phyloP scores from a whole-genome alignment of 1,140 invertebrate genomes.

The Globodera rostochiensis region DNA sequence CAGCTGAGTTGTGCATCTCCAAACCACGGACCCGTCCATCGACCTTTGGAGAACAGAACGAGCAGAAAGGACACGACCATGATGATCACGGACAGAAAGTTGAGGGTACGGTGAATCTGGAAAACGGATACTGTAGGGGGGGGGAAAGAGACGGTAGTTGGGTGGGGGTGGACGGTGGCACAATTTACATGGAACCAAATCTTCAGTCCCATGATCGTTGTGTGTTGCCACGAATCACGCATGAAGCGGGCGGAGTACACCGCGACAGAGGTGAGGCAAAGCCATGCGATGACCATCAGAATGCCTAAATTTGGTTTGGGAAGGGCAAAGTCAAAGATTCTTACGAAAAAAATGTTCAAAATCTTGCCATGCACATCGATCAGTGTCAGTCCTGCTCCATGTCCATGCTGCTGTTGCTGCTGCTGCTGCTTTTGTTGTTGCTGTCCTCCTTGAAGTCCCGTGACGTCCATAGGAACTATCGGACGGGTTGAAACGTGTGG shows the following conservation, averaged over 20 bases:
- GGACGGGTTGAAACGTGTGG: not conserved
- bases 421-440: not conserved
- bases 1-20: not conserved
- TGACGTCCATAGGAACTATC: not conserved
- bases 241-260: constrained; percentile 47
- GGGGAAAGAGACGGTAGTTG: not conserved
- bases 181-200: constrained; percentile 49
- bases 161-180: not conserved
- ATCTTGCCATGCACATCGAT: constrained; percentile 23
- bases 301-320: constrained; percentile 24
- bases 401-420: not conserved
- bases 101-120: constrained; percentile 47
- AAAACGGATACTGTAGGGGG: constrained; percentile 11
- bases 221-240: constrained; percentile 44
- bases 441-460: not conserved
- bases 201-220: constrained; percentile 37
- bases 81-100: constrained; percentile 43
- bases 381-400: constrained; percentile 13
- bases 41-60: constrained; percentile 31
- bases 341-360: not conserved
- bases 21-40: constrained; percentile 48
- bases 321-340: not conserved
- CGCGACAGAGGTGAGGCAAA: constrained; percentile 35
- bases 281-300: constrained; percentile 49
- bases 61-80: constrained; percentile 33